A percentile compares a stretch with the other conserved stretches of the same genome.
Conservation (phyloP, 2,888 invertebrate genomes). For the Elegia similella region DNA sequence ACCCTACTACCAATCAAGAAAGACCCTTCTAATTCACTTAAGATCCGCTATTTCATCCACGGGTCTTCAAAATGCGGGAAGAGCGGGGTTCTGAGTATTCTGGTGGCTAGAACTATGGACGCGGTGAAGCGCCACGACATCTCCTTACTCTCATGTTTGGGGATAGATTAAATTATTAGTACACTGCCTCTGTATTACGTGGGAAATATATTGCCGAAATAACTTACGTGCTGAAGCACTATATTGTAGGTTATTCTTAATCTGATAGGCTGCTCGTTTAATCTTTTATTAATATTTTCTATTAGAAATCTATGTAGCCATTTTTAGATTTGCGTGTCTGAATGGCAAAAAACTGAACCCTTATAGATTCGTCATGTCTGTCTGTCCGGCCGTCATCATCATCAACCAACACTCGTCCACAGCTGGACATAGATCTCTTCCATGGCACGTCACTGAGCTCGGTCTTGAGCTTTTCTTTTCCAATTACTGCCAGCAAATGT, state of each 20-base stretch:
- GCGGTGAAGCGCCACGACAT: slow-evolving; percentile 19
- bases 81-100: slow-evolving; percentile 9
- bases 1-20: slow-evolving; percentile 20
- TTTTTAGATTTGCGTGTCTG: neutral
- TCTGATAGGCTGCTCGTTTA: too few relatives aligned
- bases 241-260: neutral
- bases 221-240: neutral
- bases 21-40: slow-evolving; percentile 22
- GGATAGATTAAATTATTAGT: slow-evolving; percentile 26
- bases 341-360: too few relatives aligned
- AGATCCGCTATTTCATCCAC: slow-evolving; percentile 16
- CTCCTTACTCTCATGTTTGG: slow-evolving; percentile 25
- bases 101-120: slow-evolving; percentile 17
- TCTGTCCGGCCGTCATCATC: too few relatives aligned
- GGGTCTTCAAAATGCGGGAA: neutral
- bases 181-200: slow-evolving; percentile 4
- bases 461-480: too few relatives aligned
- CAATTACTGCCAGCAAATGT: too few relatives aligned
- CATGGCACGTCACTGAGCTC: too few relatives aligned
- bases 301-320: neutral
- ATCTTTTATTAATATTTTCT: too few relatives aligned
- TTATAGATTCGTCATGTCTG: too few relatives aligned
- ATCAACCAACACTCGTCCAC: too few relatives aligned
- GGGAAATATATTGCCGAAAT: neutral
- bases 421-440: too few relatives aligned